Conservation (phyloP, 1,140 invertebrate species). For the Drosophila kurseongensis region DNA sequence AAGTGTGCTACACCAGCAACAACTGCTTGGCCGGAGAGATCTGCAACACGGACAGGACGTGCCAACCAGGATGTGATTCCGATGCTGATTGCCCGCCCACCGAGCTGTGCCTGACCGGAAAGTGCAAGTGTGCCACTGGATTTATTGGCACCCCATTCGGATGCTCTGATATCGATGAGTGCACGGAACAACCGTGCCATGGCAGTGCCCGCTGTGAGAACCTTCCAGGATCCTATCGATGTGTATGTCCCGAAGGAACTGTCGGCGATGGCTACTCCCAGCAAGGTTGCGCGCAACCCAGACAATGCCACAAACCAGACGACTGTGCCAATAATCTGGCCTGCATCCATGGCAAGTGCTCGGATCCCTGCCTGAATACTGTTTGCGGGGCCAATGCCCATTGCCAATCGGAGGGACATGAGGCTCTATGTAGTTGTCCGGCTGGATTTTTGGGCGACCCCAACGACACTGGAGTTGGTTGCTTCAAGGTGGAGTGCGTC, state of each 20-base stretch:
- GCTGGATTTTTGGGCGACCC: constrained; percentile 92
- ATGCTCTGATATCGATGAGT: constrained; percentile 92
- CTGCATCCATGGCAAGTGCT: constrained; percentile 90
- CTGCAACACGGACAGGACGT: constrained; percentile 91
- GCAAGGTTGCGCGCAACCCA: constrained; percentile 89
- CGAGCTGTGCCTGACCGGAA: constrained; percentile 91
- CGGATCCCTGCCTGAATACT: constrained; percentile 89
- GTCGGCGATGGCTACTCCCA: constrained; percentile 91
- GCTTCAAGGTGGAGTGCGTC: constrained; percentile 93
- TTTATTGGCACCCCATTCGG: constrained; percentile 89
- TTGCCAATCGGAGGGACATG: constrained; percentile 90
- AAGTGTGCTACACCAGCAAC: constrained; percentile 94
- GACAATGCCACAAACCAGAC: constrained; percentile 88
- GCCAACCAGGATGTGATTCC: constrained; percentile 92
- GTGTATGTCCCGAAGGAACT: constrained; percentile 90
- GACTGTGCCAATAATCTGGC: constrained; percentile 90
- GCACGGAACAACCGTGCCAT: constrained; percentile 92
- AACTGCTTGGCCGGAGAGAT: constrained; percentile 95
- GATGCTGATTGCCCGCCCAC: constrained; percentile 92
- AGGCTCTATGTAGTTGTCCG: constrained; percentile 89
- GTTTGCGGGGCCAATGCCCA: constrained; percentile 90
- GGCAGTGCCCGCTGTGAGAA: constrained; percentile 91
- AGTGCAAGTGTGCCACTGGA: constrained; percentile 91
- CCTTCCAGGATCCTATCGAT: constrained; percentile 91
- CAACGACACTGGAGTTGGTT: constrained; percentile 89